Conservation (phyloP, 1,140 invertebrate genomes). For the Drosophila seguyi region DNA sequence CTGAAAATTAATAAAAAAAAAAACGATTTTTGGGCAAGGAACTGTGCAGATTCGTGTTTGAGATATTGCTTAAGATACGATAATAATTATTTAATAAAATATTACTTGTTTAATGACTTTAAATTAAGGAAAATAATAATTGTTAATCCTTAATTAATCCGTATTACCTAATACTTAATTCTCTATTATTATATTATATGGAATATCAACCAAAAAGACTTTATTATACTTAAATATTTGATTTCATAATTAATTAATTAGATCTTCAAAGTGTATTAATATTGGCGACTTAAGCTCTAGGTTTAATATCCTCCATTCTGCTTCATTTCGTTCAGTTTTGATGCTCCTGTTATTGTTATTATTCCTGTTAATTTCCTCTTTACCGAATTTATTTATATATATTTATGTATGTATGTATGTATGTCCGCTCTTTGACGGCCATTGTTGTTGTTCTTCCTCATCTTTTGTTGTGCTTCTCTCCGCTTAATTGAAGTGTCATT, state of each 20-base stretch:
- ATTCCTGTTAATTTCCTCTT: conserved; percentile 23
- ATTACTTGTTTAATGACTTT: too few relatives aligned
- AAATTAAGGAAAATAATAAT: neutral
- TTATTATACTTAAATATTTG: too few relatives aligned
- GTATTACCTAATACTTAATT: too few relatives aligned
- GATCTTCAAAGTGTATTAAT: neutral
- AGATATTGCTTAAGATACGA: too few relatives aligned
- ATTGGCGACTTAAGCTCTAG: neutral
- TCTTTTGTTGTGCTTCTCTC: conserved; percentile 15
- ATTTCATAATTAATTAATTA: neutral
- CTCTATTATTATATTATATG: too few relatives aligned
- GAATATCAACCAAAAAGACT: too few relatives aligned
- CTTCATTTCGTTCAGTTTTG: conserved; percentile 35
- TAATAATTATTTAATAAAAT: neutral
- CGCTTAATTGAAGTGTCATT: conserved; percentile 75
- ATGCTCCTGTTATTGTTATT: conserved; percentile 36
- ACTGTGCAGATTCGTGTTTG: neutral
- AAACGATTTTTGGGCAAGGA: neutral
- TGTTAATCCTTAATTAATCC: neutral
- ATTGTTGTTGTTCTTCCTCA: conserved; percentile 7
- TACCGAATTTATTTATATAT: conserved; percentile 33
- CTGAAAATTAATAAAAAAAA: neutral
- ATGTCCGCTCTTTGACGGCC: conserved; percentile 8
- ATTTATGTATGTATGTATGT: conserved; percentile 1
- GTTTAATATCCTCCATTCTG: conserved; percentile 22